phyloP scores from a whole-genome alignment of 2,888 invertebrate genomes.

The Brenthis hecate region DNA sequence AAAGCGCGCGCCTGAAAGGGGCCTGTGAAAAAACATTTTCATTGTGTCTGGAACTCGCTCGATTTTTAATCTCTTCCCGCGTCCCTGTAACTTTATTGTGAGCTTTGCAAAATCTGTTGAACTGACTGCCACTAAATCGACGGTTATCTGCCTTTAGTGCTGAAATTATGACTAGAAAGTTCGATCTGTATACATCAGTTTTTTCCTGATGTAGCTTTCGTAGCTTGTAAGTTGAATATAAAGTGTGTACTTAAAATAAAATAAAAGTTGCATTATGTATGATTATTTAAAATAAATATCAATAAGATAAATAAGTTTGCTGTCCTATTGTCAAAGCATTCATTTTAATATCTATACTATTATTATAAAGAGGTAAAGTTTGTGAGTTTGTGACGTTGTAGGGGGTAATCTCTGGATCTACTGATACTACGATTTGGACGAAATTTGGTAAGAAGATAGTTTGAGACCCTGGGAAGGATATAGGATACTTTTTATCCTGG shows the following conservation, averaged over 20 bases:
- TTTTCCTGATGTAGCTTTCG: conserved; percentile 4
- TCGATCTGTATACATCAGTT: conserved; percentile 15
- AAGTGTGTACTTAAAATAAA: not conserved
- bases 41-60: conserved; percentile 78
- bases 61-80: conserved; percentile 78
- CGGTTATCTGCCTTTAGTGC: conserved; percentile 48
- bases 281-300: no score
- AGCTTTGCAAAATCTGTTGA: conserved; percentile 63
- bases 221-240: not conserved
- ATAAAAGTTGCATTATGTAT: no score
- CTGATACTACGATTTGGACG: no score
- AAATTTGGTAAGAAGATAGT: no score
- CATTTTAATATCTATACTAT: no score
- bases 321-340: no score
- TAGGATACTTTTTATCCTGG: no score
- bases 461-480: no score
- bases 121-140: conserved; percentile 55
- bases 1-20: conserved; percentile 74
- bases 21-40: conserved; percentile 78
- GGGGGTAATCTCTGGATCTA: no score
- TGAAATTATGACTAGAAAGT: conserved; percentile 28
- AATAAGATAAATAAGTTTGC: no score
- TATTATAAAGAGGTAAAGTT: no score
- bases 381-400: no score
- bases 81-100: conserved; percentile 74